Percentiles rank a stretch among this genome's conserved stretches.
Conservation (phyloP, 2,888 invertebrate genomes). For the Apodemia zela region DNA sequence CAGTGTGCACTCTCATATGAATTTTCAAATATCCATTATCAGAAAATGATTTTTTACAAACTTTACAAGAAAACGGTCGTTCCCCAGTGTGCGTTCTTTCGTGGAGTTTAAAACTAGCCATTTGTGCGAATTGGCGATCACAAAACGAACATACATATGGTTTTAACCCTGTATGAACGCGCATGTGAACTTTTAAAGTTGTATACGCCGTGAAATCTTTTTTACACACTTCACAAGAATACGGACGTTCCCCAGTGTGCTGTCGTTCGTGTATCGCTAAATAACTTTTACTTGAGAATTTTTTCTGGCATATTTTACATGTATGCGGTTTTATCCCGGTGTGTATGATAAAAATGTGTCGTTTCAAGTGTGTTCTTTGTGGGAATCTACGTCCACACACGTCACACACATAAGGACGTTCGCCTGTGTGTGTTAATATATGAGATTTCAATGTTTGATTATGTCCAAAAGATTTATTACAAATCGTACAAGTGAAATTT, state of each 20-base stretch:
- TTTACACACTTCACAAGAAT: slow-evolving; percentile 61
- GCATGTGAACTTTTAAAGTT: slow-evolving; percentile 66
- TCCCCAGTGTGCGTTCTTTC: slow-evolving; percentile 66
- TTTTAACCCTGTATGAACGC: slow-evolving; percentile 63
- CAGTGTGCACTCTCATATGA: slow-evolving; percentile 65
- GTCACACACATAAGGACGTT: slow-evolving; percentile 63
- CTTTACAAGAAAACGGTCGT: slow-evolving; percentile 53
- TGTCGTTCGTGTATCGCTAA: slow-evolving; percentile 60
- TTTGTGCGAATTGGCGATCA: slow-evolving; percentile 59
- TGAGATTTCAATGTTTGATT: slow-evolving; percentile 67
- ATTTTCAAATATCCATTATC: slow-evolving; percentile 70
- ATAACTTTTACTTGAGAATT: slow-evolving; percentile 67
- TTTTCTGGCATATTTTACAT: slow-evolving; percentile 59
- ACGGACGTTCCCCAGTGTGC: slow-evolving; percentile 62
- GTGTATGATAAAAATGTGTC: slow-evolving; percentile 66
- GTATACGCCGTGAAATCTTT: slow-evolving; percentile 67
- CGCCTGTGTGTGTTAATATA: slow-evolving; percentile 63
- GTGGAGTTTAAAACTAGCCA: slow-evolving; percentile 66
- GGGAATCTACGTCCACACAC: slow-evolving; percentile 61
- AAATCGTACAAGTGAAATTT: slow-evolving; percentile 53
- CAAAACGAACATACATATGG: slow-evolving; percentile 64
- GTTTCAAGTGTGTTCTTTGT: slow-evolving; percentile 60
- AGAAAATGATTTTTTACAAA: slow-evolving; percentile 65
- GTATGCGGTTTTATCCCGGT: slow-evolving; percentile 56
- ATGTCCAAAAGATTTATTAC: slow-evolving; percentile 57